Percentiles rank a stretch among this genome's conserved stretches.
These are phyloP conservation scores for Phylloscopus collybita DNA, from an alignment of 2,797 vertebrate genomes.

Conservation along the genomic window DNA sequence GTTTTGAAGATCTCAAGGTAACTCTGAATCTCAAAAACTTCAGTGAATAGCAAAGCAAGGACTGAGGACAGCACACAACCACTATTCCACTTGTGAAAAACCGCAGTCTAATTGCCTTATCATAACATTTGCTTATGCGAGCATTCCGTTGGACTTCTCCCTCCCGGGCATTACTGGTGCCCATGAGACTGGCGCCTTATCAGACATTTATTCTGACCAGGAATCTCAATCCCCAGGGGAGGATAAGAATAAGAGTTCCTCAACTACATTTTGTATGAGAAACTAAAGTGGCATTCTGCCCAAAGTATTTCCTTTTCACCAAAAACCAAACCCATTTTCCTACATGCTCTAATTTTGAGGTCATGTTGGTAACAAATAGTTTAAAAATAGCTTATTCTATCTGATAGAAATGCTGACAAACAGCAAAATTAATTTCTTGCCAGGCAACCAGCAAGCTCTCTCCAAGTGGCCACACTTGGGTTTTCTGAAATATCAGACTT, in stretches of 20 bases:
- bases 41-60: not conserved
- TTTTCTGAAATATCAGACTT: not conserved
- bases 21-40: not conserved
- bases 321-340: constrained; percentile 31
- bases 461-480: not conserved
- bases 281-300: constrained; percentile 3
- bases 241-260: not conserved
- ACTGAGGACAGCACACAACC: not conserved
- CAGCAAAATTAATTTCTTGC: not conserved
- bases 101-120: not conserved
- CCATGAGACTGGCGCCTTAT: not conserved
- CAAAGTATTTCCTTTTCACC: constrained; percentile 1
- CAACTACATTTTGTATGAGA: constrained; percentile 6
- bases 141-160: not conserved
- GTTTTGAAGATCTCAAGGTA: not conserved
- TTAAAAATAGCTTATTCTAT: constrained; percentile 20
- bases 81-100: not conserved
- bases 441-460: not conserved
- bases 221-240: not conserved
- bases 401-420: not conserved
- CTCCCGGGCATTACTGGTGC: not conserved
- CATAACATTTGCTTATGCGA: not conserved
- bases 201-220: not conserved
- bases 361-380: not conserved
- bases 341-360: constrained; percentile 27